Base-by-base conservation (phyloP, 2,888 invertebrate genomes). In the Nomada ruficornis region DNA sequence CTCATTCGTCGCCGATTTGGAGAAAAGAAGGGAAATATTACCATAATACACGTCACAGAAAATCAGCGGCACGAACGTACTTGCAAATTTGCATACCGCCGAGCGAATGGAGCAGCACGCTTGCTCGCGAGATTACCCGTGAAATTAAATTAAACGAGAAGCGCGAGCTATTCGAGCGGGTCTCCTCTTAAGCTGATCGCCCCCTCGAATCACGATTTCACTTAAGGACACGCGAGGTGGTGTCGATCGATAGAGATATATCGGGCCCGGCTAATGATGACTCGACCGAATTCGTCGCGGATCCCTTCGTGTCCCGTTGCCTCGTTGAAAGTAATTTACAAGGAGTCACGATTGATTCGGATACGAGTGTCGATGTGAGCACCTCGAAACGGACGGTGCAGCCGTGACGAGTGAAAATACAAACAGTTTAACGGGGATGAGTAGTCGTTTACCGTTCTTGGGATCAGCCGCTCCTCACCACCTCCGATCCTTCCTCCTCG, bases 391-490 rank as follows among this genome's bases (percentile, higher is more conserved):
- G 87, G 82, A 83, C 89, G 87, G 89, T 88, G 88, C 88, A 86
- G 87, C 89, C 91, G 91, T 93, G 93, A 92, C 92, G 92, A 93
- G 92, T 92, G 91, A 92, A 92, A 93, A 93, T 93, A 92, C 91
- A 93, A 92, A 92, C 92, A 92, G 90, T 92, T 92, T 93, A 92
- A 92, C 91, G 89, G 90, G 91, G 91, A 92, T 93, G 92, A 93
- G 91, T 92, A 90, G 91, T 89, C 92, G 89, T 91, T 93, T 90
- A 90, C 83, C 89, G 91, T 92, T 89, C 81, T 79, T 83, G 82
- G 80, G 89, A 89, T 89, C 88, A 78, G 86, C 81, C 76, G 84
- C 75, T 74, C 83, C 65, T 77, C 73, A 20, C 75, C 70, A 57
- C 68, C 70, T 74, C 70, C 72, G 77, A 81, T 78, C 75, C 57